These are phyloP conservation scores for Paracentrotus lividus DNA, from an alignment of 53 echinoderm and acorn worm genomes.

Conservation along the genomic window DNA sequence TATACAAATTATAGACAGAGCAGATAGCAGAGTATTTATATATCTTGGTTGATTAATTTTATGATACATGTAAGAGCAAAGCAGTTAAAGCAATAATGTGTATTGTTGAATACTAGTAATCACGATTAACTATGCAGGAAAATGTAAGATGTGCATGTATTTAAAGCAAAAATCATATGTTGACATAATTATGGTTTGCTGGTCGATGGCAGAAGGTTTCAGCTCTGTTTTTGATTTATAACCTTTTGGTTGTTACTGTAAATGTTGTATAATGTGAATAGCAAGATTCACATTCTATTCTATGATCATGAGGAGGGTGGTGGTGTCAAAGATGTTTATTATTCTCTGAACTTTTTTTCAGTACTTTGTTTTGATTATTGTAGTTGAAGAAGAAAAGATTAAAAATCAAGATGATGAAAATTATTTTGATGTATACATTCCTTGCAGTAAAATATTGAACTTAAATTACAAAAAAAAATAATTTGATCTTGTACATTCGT, in stretches of 20 bases:
- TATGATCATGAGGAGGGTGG: background rate
- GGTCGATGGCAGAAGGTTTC: too few species aligned
- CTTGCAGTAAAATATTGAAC: background rate
- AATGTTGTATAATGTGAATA: background rate
- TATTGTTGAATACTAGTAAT: slow-evolving; percentile 28
- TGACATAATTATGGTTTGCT: too few species aligned
- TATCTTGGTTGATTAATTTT: background rate
- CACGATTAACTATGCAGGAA: slow-evolving; percentile 11
- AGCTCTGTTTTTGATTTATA: too few species aligned
- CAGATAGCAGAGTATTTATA: background rate
- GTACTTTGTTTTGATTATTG: background rate
- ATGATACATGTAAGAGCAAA: background rate
- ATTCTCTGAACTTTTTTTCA: background rate
- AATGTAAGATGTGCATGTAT: background rate
- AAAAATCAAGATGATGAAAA: background rate
- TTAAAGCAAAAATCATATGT: background rate
- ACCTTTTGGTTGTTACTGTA: too few species aligned
- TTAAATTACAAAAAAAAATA: background rate
- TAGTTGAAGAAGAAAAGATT: background rate
- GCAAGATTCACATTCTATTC: background rate
- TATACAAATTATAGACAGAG: background rate
- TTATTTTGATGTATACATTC: slow-evolving; percentile 18
- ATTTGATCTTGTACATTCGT: background rate
- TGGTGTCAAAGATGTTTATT: background rate
- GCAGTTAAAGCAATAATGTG: slow-evolving; percentile 3